Percentiles rank a stretch among this genome's conserved stretches.
Conservation (phyloP, 2,888 invertebrate species). For the Pheosia gnoma region DNA sequence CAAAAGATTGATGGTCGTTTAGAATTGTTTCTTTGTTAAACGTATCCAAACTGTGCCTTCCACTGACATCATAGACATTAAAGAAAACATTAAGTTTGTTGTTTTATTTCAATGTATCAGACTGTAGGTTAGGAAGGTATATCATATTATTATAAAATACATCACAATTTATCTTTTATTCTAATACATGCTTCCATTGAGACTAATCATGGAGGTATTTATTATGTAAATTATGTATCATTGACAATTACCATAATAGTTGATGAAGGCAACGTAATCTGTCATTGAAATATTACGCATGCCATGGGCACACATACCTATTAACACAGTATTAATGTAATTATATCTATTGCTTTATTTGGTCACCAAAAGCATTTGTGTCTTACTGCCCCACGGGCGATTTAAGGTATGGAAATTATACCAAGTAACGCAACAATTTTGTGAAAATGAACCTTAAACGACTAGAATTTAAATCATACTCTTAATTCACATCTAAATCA, state of each 20-base stretch:
- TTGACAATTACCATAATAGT: slow-evolving; percentile 31
- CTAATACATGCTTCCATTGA: slow-evolving; percentile 29
- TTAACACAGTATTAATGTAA: not conserved
- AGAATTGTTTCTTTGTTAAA: not conserved
- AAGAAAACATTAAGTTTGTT: too few species aligned
- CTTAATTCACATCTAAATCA: slow-evolving; percentile 13
- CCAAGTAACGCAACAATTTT: not conserved
- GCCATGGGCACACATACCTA: slow-evolving; percentile 15
- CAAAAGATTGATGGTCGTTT: not conserved
- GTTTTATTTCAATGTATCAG: not conserved
- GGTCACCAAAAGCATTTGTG: not conserved
- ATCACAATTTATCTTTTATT: slow-evolving; percentile 18
- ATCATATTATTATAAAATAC: not conserved
- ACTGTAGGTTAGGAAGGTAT: too few species aligned
- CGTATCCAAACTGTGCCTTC: not conserved
- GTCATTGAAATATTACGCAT: slow-evolving; percentile 31
- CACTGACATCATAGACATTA: not conserved
- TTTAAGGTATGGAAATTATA: too few species aligned
- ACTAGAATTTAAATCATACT: slow-evolving; percentile 3
- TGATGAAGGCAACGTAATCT: slow-evolving; percentile 34
- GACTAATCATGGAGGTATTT: slow-evolving; percentile 22
- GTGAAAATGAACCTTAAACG: slow-evolving; percentile 2
- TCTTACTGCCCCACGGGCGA: not conserved
- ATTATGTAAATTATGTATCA: slow-evolving; percentile 20
- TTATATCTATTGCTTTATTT: too few species aligned